phyloP scores from a whole-genome alignment of 2,113 vertebrate genomes.

The Vulpes vulpes region DNA sequence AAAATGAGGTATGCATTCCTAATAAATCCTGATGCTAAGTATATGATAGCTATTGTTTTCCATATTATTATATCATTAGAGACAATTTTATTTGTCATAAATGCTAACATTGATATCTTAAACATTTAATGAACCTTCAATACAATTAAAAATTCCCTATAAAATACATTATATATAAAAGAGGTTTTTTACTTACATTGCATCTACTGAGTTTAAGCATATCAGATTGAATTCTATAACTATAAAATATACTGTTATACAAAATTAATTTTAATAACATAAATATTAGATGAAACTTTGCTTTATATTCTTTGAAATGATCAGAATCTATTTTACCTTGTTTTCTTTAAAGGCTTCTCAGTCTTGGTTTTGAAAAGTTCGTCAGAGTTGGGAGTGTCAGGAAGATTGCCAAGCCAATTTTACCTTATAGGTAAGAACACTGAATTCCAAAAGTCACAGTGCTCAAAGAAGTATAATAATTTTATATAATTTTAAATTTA shows the following conservation, averaged over 20 bases:
- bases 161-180: background rate
- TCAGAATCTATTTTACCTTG: background rate
- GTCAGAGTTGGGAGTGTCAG: constrained; percentile 91
- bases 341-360: constrained; percentile 86
- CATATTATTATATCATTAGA: background rate
- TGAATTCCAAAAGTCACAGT: background rate
- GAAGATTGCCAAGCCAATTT: constrained; percentile 91
- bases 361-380: constrained; percentile 91
- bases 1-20: background rate
- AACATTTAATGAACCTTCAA: background rate
- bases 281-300: background rate
- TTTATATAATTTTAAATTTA: background rate
- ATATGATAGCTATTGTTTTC: background rate
- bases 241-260: background rate
- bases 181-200: background rate
- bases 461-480: background rate
- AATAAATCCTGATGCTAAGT: background rate
- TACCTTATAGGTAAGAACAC: constrained; percentile 89
- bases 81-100: constrained; percentile 13
- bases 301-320: constrained; percentile 14
- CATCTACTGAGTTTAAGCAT: background rate
- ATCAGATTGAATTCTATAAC: background rate
- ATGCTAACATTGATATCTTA: background rate
- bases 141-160: background rate
- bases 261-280: constrained; percentile 39